phyloP scores from a whole-genome alignment of 1,140 invertebrate genomes.

The Scaptomyza hsui region DNA sequence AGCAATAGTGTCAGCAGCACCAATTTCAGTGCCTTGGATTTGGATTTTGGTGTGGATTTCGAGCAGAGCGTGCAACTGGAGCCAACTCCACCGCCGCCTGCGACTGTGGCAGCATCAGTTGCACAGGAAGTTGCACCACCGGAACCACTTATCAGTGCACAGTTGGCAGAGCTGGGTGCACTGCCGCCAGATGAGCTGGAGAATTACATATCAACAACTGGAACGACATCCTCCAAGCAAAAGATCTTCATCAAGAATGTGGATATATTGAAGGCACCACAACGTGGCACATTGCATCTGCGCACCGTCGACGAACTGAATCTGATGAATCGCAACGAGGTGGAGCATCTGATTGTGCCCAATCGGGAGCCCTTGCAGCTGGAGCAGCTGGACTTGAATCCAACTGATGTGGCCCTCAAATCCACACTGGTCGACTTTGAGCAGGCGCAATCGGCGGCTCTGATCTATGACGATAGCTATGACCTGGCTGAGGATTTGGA shows the following conservation, averaged over 20 bases:
- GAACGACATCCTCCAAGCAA: conserved; percentile 48
- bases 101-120: background rate
- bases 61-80: conserved; percentile 48
- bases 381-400: conserved; percentile 88
- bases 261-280: conserved; percentile 74
- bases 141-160: background rate
- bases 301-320: conserved; percentile 82
- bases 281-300: conserved; percentile 73
- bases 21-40: conserved; percentile 63
- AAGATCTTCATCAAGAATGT: conserved; percentile 83
- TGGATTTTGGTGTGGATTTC: conserved; percentile 67
- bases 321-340: conserved; percentile 81
- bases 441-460: conserved; percentile 33
- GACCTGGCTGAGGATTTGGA: conserved; percentile 70
- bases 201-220: conserved; percentile 29
- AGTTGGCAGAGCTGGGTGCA: conserved; percentile 28
- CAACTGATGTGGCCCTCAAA: conserved; percentile 10
- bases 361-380: conserved; percentile 90
- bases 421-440: conserved; percentile 30
- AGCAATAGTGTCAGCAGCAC: conserved; percentile 32
- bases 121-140: background rate
- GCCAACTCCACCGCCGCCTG: conserved; percentile 36
- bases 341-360: conserved; percentile 77
- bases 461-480: conserved; percentile 67
- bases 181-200: conserved; percentile 41